These are phyloP conservation scores for Yponomeuta malinellus DNA, from an alignment of 2,888 invertebrate species.

Conservation along the genomic window DNA sequence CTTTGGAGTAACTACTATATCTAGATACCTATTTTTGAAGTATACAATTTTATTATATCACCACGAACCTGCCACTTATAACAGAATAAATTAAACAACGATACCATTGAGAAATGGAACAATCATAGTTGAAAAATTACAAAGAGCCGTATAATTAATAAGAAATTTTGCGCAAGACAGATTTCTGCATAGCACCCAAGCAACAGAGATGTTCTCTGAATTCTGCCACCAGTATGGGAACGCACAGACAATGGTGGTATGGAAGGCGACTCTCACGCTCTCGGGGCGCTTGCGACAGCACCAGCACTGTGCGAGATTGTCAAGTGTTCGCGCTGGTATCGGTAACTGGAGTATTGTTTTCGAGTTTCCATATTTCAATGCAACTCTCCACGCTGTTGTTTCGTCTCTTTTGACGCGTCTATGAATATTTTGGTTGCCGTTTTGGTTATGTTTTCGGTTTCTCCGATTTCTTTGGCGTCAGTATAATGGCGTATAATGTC, in stretches of 20 bases:
- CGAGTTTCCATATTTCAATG: neutral
- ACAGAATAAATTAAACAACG: too few species aligned
- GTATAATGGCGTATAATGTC: too few species aligned
- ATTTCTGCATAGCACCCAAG: constrained; percentile 35
- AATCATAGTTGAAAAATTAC: neutral
- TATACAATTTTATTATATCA: too few species aligned
- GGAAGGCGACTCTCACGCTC: constrained; percentile 54
- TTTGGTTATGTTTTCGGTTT: neutral
- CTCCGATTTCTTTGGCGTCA: neutral
- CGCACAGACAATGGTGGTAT: constrained; percentile 46
- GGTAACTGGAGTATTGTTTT: constrained; percentile 15
- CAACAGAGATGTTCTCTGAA: constrained; percentile 31
- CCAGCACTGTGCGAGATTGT: constrained; percentile 35
- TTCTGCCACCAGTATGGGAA: constrained; percentile 58
- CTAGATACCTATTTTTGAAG: too few species aligned
- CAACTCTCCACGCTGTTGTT: neutral
- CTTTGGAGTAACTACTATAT: too few species aligned
- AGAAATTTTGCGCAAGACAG: constrained; percentile 14
- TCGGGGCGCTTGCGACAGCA: constrained; percentile 59
- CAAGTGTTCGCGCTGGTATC: constrained; percentile 18
- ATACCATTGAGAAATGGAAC: too few species aligned
- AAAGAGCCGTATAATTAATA: neutral
- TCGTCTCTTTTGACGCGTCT: neutral
- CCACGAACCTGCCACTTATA: too few species aligned
- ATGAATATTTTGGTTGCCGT: neutral